phyloP scores from a whole-genome alignment of 2,113 vertebrate genomes.

The Cynopterus brachyotis region DNA sequence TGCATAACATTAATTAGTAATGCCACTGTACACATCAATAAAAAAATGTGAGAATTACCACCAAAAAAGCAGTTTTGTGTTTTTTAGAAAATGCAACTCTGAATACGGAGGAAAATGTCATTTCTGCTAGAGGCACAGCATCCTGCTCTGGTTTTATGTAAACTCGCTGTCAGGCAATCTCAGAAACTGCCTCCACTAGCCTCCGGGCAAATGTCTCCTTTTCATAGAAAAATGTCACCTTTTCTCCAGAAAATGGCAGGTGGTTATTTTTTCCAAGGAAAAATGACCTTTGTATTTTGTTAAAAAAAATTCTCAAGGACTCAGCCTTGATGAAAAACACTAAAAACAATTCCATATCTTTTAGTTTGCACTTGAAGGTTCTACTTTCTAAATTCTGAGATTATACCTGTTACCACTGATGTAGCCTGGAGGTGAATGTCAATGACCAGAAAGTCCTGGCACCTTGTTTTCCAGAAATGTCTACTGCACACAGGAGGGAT shows the following conservation, averaged over 20 bases:
- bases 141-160: slow-evolving; percentile 41
- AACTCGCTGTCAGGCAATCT: slow-evolving; percentile 62
- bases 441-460: neutral
- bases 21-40: neutral
- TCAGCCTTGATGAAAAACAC: slow-evolving; percentile 32
- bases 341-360: neutral
- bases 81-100: slow-evolving; percentile 45
- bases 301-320: slow-evolving; percentile 35
- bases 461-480: slow-evolving; percentile 34
- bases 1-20: slow-evolving; percentile 30
- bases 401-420: neutral
- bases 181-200: slow-evolving; percentile 43
- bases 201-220: slow-evolving; percentile 72
- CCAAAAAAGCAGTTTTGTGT: neutral
- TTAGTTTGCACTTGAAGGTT: slow-evolving; percentile 19
- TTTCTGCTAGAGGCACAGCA: slow-evolving; percentile 18
- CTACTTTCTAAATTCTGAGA: slow-evolving; percentile 47
- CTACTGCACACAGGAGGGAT: neutral
- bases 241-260: slow-evolving; percentile 73
- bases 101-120: slow-evolving; percentile 50
- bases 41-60: neutral
- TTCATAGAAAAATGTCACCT: slow-evolving; percentile 76
- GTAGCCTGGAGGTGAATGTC: neutral
- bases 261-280: slow-evolving; percentile 46
- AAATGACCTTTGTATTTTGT: slow-evolving; percentile 75